Conservation (phyloP, 2,888 invertebrate species). For the Agrochola macilenta region DNA sequence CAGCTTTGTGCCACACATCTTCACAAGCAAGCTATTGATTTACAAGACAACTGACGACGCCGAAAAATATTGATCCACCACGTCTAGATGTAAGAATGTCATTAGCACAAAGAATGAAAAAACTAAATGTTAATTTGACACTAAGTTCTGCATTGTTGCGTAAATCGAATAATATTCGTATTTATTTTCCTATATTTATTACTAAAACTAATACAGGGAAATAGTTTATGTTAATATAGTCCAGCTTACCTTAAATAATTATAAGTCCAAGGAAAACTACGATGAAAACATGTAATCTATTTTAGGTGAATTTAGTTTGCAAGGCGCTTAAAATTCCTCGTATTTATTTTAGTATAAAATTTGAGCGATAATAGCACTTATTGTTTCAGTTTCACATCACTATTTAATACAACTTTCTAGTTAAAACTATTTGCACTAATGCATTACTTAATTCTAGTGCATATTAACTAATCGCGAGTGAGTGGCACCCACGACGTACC, state of each 20-base stretch:
- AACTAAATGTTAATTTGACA: background rate
- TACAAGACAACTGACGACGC: constrained; percentile 39
- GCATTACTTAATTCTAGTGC: constrained; percentile 71
- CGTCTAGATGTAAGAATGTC: background rate
- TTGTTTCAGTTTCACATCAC: constrained; percentile 78
- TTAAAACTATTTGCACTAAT: constrained; percentile 66
- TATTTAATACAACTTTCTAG: constrained; percentile 71
- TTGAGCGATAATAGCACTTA: constrained; percentile 63
- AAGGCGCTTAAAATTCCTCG: constrained; percentile 69
- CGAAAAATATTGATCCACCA: constrained; percentile 55
- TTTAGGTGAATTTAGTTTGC: constrained; percentile 77
- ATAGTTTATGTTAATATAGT: constrained; percentile 11
- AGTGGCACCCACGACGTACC: constrained; percentile 56
- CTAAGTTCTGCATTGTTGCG: background rate
- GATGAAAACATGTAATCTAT: constrained; percentile 78
- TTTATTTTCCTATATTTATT: background rate
- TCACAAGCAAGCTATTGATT: constrained; percentile 59
- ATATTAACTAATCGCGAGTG: constrained; percentile 71
- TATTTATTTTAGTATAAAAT: constrained; percentile 47
- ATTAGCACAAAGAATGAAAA: background rate
- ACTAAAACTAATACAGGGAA: background rate
- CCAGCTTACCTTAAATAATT: constrained; percentile 77
- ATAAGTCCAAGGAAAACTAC: constrained; percentile 71
- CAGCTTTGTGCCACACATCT: constrained; percentile 37
- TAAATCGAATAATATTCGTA: background rate